Percentiles rank a stretch among this genome's conserved stretches.
Evolutionary conservation across 2,113 vertebrate genomes (phyloP).

Genomic region (Coreoperca whiteheadi): DNA sequence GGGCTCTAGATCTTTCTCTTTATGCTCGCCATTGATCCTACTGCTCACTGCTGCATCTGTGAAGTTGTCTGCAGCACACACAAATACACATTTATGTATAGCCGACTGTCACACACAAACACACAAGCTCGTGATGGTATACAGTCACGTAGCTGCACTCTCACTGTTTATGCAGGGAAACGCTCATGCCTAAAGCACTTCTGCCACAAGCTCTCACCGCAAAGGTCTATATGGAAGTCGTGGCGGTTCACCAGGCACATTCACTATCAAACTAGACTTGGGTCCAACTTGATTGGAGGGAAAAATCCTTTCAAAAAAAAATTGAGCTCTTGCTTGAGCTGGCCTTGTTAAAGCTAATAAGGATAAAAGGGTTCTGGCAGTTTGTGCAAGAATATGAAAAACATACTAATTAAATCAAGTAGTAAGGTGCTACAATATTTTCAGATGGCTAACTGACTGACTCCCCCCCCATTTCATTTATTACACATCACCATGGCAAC

Average conservation of each 20-base stretch:
- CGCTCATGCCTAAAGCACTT: slow-evolving; percentile 53
- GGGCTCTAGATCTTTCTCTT: slow-evolving; percentile 97
- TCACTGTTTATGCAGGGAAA: slow-evolving; percentile 42
- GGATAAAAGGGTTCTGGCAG: slow-evolving; percentile 14
- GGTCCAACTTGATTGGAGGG: slow-evolving; percentile 12
- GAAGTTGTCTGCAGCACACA: slow-evolving; percentile 91
- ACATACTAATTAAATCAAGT: neutral
- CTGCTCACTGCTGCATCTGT: slow-evolving; percentile 94
- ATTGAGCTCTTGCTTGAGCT: slow-evolving; percentile 24
- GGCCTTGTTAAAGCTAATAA: slow-evolving; percentile 21
- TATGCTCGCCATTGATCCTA: slow-evolving; percentile 97
- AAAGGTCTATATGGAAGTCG: slow-evolving; percentile 33
- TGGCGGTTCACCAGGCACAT: slow-evolving; percentile 39
- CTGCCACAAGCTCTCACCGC: slow-evolving; percentile 37
- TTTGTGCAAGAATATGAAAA: neutral
- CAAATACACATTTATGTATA: slow-evolving; percentile 34
- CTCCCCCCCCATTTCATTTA: neutral
- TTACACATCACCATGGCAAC: slow-evolving; percentile 6
- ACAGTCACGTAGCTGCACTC: slow-evolving; percentile 16
- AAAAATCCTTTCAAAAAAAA: slow-evolving; percentile 43
- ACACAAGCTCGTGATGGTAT: slow-evolving; percentile 24
- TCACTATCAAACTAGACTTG: slow-evolving; percentile 50
- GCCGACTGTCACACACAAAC: neutral
- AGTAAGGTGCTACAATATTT: neutral
- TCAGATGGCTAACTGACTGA: neutral